Percentiles rank a stretch among this genome's conserved stretches.
Conservation (phyloP, 2,888 invertebrate genomes). For the Creontiades dilutus region DNA sequence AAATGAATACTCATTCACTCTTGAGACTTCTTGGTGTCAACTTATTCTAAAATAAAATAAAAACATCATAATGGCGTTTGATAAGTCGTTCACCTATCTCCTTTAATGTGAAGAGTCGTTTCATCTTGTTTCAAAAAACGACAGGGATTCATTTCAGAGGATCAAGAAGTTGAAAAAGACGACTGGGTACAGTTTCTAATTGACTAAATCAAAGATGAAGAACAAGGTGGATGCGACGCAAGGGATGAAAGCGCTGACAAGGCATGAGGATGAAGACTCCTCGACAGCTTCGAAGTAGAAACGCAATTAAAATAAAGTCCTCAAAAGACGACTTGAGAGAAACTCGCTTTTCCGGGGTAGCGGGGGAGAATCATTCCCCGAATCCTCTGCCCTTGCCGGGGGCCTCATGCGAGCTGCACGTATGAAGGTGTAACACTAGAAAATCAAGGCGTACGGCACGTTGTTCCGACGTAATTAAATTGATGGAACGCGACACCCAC, state of each 20-base stretch:
- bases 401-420: neutral
- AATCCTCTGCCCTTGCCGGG: neutral
- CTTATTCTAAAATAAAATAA: no score
- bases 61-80: no score
- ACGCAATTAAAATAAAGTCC: conserved; percentile 40
- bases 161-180: neutral
- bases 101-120: no score
- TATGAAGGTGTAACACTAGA: neutral
- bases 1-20: no score
- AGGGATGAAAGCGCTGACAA: conserved; percentile 12
- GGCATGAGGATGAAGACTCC: neutral
- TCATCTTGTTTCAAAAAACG: neutral
- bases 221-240: neutral
- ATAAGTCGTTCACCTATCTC: no score
- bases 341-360: conserved; percentile 8
- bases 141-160: no score
- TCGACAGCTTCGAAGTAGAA: conserved; percentile 7
- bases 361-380: neutral
- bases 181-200: neutral
- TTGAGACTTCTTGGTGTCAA: no score
- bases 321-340: conserved; percentile 21
- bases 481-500: conserved; percentile 58
- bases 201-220: conserved; percentile 36
- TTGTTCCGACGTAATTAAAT: conserved; percentile 56
- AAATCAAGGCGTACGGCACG: conserved; percentile 5